Conservation (phyloP, 1,140 invertebrate species). For the Heliothis subflexa region DNA sequence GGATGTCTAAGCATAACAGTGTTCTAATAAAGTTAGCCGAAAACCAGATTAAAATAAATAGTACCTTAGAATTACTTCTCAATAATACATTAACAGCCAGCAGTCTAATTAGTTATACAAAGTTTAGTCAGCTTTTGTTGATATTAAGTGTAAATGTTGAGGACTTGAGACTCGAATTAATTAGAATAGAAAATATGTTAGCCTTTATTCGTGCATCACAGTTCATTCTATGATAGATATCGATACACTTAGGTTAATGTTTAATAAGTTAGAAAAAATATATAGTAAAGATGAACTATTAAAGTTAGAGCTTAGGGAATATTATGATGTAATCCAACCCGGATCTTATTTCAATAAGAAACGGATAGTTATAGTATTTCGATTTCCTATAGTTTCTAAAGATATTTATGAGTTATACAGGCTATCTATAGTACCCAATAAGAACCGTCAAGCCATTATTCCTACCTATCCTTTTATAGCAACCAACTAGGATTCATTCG, state of each 20-base stretch:
- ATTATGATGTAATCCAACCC: constrained; percentile 1
- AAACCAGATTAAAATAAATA: not conserved
- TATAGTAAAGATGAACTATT: not conserved
- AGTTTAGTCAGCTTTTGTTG: not conserved
- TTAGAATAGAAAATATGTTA: not conserved
- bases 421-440: constrained; percentile 49
- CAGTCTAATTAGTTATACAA: not conserved
- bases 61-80: not conserved
- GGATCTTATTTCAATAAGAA: not conserved
- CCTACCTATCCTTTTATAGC: constrained; percentile 50
- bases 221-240: not conserved
- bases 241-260: not conserved
- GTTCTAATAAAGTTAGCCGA: not conserved
- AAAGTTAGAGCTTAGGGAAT: not conserved
- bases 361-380: not conserved
- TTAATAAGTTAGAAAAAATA: not conserved
- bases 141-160: not conserved
- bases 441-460: constrained; percentile 53
- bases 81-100: not conserved
- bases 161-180: not conserved
- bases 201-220: not conserved
- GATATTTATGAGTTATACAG: not conserved
- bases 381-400: not conserved
- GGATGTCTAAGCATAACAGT: not conserved
- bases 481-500: constrained; percentile 52